A percentile compares a stretch with the other conserved stretches of the same genome.
Conservation (phyloP, 1,140 invertebrate species). For the Asobara japonica region DNA sequence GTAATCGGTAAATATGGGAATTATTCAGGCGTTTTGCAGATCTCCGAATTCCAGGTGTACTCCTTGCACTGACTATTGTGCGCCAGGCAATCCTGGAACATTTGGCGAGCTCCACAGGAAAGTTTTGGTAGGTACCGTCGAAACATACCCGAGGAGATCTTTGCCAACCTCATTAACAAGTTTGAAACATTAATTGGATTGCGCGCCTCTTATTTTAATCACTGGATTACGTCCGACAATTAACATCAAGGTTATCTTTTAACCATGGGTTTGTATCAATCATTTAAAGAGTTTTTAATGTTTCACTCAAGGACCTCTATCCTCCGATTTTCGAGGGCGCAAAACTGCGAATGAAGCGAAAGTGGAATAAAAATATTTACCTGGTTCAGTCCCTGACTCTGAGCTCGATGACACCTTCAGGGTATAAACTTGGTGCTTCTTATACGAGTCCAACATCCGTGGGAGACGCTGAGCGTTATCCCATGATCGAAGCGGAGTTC, state of each 20-base stretch:
- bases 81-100: slow-evolving; percentile 58
- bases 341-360: slow-evolving; percentile 77
- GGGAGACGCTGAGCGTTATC: slow-evolving; percentile 73
- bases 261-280: too few species aligned
- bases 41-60: slow-evolving; percentile 2
- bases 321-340: slow-evolving; percentile 83
- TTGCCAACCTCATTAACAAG: too few species aligned
- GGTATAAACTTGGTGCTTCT: slow-evolving; percentile 84
- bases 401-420: slow-evolving; percentile 72
- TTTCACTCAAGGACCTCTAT: slow-evolving; percentile 75
- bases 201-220: too few species aligned
- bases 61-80: slow-evolving; percentile 18
- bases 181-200: too few species aligned
- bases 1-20: slow-evolving; percentile 19
- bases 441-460: slow-evolving; percentile 75
- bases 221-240: too few species aligned
- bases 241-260: too few species aligned
- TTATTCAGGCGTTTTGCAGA: slow-evolving; percentile 10
- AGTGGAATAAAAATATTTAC: slow-evolving; percentile 82
- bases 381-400: slow-evolving; percentile 75
- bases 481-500: slow-evolving; percentile 78
- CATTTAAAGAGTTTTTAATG: too few species aligned
- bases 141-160: too few species aligned
- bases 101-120: slow-evolving; percentile 60
- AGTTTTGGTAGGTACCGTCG: too few species aligned